These are phyloP conservation scores for Bombus turneri DNA, from an alignment of 1,140 invertebrate genomes.

Conservation along the genomic window DNA sequence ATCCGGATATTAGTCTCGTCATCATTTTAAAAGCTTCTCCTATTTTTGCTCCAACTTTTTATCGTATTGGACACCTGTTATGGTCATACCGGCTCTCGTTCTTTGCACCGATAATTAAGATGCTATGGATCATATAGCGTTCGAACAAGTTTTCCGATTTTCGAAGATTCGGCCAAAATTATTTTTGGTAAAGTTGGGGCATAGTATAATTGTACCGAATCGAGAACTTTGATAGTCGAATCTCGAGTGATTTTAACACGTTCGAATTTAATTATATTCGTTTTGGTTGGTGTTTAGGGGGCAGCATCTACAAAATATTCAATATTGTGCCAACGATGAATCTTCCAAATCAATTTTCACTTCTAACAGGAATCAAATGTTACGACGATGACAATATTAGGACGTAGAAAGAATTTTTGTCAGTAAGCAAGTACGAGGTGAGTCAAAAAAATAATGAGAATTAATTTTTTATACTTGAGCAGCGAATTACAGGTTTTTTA, in stretches of 20 bases:
- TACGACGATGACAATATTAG: conserved; percentile 37
- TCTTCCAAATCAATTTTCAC: conserved; percentile 62
- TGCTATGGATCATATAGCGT: neutral
- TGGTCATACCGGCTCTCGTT: conserved; percentile 7
- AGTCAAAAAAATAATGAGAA: neutral
- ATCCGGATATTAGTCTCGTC: conserved; percentile 44
- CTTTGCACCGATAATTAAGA: neutral
- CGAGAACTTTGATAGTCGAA: neutral
- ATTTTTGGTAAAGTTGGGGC: conserved; percentile 2
- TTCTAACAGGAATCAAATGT: conserved; percentile 28
- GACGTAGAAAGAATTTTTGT: conserved; percentile 4
- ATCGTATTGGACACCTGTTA: neutral
- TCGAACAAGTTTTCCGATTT: neutral
- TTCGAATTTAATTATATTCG: neutral
- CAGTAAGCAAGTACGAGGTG: neutral
- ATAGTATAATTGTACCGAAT: conserved; percentile 34
- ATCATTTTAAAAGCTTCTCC: conserved; percentile 37
- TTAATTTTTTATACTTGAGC: neutral
- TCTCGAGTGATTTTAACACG: neutral
- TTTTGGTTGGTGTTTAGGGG: neutral
- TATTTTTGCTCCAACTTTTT: conserved; percentile 4
- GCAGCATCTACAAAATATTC: conserved; percentile 8
- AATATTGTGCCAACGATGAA: conserved; percentile 64
- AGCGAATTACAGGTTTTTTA: neutral
- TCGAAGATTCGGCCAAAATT: no score